These are phyloP conservation scores for Caenorhabditis macrosperma DNA, from an alignment of 2,888 invertebrate genomes.

Conservation along the genomic window DNA sequence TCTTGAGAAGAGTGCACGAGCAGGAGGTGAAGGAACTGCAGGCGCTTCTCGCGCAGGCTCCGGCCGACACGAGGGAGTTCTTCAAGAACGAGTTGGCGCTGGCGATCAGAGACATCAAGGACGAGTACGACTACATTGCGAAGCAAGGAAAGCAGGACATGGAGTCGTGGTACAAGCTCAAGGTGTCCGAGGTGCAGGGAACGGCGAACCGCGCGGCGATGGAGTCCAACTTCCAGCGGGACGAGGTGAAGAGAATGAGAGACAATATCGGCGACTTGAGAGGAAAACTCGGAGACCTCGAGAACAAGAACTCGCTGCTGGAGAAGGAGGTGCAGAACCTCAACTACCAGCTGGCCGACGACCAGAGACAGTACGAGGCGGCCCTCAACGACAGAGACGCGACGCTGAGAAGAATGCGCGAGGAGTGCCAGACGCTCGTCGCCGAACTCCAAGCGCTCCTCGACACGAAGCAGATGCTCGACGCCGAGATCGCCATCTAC, in stretches of 20 bases:
- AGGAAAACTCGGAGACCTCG: slow-evolving; percentile 70
- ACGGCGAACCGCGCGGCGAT: slow-evolving; percentile 81
- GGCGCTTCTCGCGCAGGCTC: slow-evolving; percentile 79
- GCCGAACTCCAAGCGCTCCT: slow-evolving; percentile 80
- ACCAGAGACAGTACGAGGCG: slow-evolving; percentile 81
- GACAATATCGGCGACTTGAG: slow-evolving; percentile 67
- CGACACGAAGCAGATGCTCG: slow-evolving; percentile 83
- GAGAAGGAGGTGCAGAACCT: slow-evolving; percentile 79
- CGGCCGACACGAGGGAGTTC: slow-evolving; percentile 80
- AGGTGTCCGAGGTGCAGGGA: slow-evolving; percentile 81
- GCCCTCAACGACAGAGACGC: slow-evolving; percentile 81
- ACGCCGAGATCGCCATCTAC: slow-evolving; percentile 83
- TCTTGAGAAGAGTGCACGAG: slow-evolving; percentile 80
- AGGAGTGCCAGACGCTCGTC: slow-evolving; percentile 81
- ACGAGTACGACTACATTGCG: slow-evolving; percentile 82
- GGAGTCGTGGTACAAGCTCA: slow-evolving; percentile 83
- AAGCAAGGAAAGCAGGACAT: slow-evolving; percentile 82
- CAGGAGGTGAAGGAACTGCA: slow-evolving; percentile 80
- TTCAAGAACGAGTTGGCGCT: slow-evolving; percentile 83
- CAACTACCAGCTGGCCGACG: slow-evolving; percentile 81
- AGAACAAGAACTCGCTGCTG: slow-evolving; percentile 72
- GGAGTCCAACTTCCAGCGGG: slow-evolving; percentile 82
- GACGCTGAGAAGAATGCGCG: slow-evolving; percentile 80
- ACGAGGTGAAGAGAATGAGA: slow-evolving; percentile 80
- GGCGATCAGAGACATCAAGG: slow-evolving; percentile 83